Evolutionary conservation across 2,797 vertebrate genomes (phyloP), one percentile per base, ranked within the genome.

Genomic region (Bovichtus variegatus): DNA sequence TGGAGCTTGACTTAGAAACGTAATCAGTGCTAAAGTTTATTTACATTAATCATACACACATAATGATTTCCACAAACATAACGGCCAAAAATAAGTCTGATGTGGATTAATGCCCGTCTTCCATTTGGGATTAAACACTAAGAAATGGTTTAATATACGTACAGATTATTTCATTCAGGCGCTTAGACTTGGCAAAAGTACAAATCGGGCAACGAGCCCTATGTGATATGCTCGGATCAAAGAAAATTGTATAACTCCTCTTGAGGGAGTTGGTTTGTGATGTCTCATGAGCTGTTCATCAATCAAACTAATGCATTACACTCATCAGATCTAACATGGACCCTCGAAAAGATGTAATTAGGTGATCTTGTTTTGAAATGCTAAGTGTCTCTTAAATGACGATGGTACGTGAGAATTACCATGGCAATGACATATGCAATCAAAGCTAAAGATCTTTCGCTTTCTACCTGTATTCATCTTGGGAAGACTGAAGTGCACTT

Each of bases 301-400:
- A 81, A n/a, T 64, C 71, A n/a, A 53, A 70, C n/a, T 0, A 66
- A 68, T 63, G 25, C 34, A 71, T 49, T 11, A 23, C 74, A 31
- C 80, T 81, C 59, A 6, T 69, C 76, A 59, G 23, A 59, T 72
- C 80, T 6, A 68, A 55, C 51, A 59, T 23, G 55, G 69, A 76
- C 58, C 46, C 51, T 71, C 60, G 81, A 83, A 63, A 82, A 80
- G 77, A 73, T n/a, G 62, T 51, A 82, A 91, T 89, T 86, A 87
- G 61, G 38, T 31, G 64, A 60, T 85, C 76, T 82, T 80, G 69
- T 80, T 81, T 81, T 74, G 34, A 86, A 82, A 82, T 60, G 67
- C 50, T 25, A 74, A 84, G 86, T 78, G 72, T 61, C 66, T 78
- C 63, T 76, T 67, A 76, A 67, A 84, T 57, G 76, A 79, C 40